Conservation (phyloP, 2,797 vertebrate genomes). For the Chaetodon trifasciatus region DNA sequence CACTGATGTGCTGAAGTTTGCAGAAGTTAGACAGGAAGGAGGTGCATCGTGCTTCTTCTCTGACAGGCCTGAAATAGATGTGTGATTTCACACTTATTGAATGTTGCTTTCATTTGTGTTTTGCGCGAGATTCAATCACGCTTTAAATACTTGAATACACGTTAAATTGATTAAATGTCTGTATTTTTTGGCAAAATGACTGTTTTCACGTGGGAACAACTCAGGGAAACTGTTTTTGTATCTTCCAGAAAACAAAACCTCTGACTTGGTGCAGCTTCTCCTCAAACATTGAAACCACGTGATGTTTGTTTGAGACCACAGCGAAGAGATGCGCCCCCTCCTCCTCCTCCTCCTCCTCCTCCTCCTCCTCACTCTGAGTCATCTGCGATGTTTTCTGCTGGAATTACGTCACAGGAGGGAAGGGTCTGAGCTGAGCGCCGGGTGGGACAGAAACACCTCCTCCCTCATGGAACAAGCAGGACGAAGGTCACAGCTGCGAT, state of each 20-base stretch:
- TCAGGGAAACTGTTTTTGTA: neutral
- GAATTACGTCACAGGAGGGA: neutral
- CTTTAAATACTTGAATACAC: neutral
- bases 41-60: too few species aligned
- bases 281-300: neutral
- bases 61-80: neutral
- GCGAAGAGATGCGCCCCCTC: neutral
- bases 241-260: neutral
- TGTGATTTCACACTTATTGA: neutral
- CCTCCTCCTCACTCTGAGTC: slow-evolving; percentile 13
- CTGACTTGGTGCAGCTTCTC: neutral
- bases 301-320: neutral
- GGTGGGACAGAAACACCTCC: neutral
- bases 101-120: neutral
- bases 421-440: neutral
- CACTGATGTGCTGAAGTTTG: neutral
- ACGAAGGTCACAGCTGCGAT: slow-evolving; percentile 45
- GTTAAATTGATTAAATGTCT: neutral
- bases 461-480: slow-evolving; percentile 8
- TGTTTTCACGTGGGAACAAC: neutral
- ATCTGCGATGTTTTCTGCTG: neutral
- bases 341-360: too few species aligned
- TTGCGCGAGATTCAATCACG: neutral
- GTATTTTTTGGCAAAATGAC: neutral
- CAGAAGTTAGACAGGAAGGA: neutral